Base-by-base conservation (phyloP, 2,888 invertebrate genomes). In the Xestia xanthographa region DNA sequence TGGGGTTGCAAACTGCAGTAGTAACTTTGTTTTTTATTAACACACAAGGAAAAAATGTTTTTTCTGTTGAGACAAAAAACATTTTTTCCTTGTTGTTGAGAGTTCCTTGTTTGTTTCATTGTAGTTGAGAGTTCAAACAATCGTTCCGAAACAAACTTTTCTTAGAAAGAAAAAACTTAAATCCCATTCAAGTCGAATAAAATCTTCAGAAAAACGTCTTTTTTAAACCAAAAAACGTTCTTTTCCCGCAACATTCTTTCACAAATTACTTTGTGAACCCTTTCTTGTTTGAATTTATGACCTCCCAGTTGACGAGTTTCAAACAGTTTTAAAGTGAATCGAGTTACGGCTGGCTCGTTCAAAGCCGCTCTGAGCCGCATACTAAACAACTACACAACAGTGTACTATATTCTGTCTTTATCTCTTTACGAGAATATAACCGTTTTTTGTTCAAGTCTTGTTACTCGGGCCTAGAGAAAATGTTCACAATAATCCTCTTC, bases 211-310 rank as follows among this genome's bases (percentile, higher is more conserved):
- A 67, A 70, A 66, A 53, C 71, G 50, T 75, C 29, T 68, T 58
- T 80, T 72, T 81, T 48, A 63, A 66, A 72, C 58, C 82, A 38
- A 34, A 43, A 68, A 68, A 82, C 62, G 86, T 58, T 82, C 62
- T 69, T 82, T 79, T 29, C 48, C 85, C 78, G 79, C 86, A 78
- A 85, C 79, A 86, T 83, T 83, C 83, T 83, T 86, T 86, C 62
- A 48, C 73, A 83, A 83, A 83, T 86, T 86, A 86, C 86, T 83
- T 83, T 69, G 65, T 66, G 67, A 85, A 81, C 86, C 83, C 86
- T 85, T 83, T 83, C 79, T 86, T 83, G 68, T 83, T 86, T 85
- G 62, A 83, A 83, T 83, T 83, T 83, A 83, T 83, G 78, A 85
- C 86, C 86, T 72, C 82, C 68, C 58, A 70, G 70, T 83, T 85